Conservation (phyloP, 2,888 invertebrate species). For the Nephrocerus scutellatus region DNA sequence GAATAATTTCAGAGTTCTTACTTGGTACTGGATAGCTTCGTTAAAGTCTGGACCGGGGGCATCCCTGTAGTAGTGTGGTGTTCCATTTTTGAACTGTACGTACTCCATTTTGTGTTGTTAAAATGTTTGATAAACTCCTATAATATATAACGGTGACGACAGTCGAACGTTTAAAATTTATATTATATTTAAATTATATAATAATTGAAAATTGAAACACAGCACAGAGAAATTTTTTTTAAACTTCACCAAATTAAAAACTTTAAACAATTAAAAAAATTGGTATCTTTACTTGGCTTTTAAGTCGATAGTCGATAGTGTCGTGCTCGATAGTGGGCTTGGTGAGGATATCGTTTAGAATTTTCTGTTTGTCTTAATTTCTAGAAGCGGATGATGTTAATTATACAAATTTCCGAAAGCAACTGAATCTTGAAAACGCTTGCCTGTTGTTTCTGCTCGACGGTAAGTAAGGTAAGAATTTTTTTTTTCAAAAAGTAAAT, state of each 20-base stretch:
- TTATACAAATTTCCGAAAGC: slow-evolving; percentile 50
- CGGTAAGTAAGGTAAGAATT: background rate
- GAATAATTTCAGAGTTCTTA: slow-evolving; percentile 32
- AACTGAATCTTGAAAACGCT: slow-evolving; percentile 44
- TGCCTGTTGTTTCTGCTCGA: slow-evolving; percentile 33
- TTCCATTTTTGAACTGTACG: slow-evolving; percentile 47
- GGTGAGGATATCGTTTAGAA: slow-evolving; percentile 41
- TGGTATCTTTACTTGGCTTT: too few species aligned
- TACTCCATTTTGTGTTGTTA: slow-evolving; percentile 42
- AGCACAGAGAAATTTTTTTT: slow-evolving; percentile 21
- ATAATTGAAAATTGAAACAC: slow-evolving; percentile 22
- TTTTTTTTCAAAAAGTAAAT: background rate
- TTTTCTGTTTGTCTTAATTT: slow-evolving; percentile 11
- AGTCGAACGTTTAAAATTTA: slow-evolving; percentile 30
- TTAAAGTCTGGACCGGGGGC: slow-evolving; percentile 43
- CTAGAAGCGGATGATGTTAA: slow-evolving; percentile 39
- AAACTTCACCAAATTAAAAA: slow-evolving; percentile 22
- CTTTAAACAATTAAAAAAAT: too few species aligned
- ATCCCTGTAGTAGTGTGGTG: slow-evolving; percentile 47
- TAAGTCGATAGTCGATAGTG: too few species aligned
- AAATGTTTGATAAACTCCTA: slow-evolving; percentile 5
- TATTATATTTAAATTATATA: slow-evolving; percentile 25
- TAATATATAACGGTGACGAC: too few species aligned
- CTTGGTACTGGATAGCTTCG: slow-evolving; percentile 49
- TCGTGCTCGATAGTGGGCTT: too few species aligned